phyloP scores from a whole-genome alignment of 2,888 invertebrate genomes.

The Hedychridium roseum region DNA sequence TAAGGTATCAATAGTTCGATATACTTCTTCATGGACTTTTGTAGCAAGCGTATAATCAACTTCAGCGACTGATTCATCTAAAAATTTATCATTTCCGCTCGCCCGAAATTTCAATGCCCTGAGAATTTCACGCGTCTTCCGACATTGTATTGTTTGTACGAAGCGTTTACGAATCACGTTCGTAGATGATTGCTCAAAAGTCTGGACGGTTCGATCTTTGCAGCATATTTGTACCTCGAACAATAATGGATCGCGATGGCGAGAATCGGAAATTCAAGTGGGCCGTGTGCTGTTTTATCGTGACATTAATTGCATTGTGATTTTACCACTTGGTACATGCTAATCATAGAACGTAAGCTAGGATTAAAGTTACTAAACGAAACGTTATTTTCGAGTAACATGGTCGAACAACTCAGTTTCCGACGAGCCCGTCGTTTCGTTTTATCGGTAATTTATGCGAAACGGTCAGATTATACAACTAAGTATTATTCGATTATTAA shows the following conservation, averaged over 20 bases:
- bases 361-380: constrained; percentile 30
- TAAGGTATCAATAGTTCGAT: constrained; percentile 30
- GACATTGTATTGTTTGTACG: too few species aligned
- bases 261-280: constrained; percentile 19
- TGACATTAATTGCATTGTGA: constrained; percentile 39
- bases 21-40: constrained; percentile 24
- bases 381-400: constrained; percentile 20
- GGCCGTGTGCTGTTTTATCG: constrained; percentile 31
- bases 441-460: constrained; percentile 4
- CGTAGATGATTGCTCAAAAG: constrained; percentile 25
- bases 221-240: constrained; percentile 8
- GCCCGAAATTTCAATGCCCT: too few species aligned
- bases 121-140: too few species aligned
- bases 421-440: too few species aligned
- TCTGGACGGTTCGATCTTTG: constrained; percentile 17
- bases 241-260: constrained; percentile 17
- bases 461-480: constrained; percentile 1
- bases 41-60: constrained; percentile 6
- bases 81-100: too few species aligned
- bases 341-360: constrained; percentile 48
- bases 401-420: too few species aligned
- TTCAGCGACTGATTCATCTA: too few species aligned
- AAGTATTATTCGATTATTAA: constrained; percentile 16
- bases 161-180: too few species aligned
- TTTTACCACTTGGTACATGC: constrained; percentile 43